phyloP scores from a whole-genome alignment of 2,888 invertebrate genomes.

The Siphonodentalium dalli region DNA sequence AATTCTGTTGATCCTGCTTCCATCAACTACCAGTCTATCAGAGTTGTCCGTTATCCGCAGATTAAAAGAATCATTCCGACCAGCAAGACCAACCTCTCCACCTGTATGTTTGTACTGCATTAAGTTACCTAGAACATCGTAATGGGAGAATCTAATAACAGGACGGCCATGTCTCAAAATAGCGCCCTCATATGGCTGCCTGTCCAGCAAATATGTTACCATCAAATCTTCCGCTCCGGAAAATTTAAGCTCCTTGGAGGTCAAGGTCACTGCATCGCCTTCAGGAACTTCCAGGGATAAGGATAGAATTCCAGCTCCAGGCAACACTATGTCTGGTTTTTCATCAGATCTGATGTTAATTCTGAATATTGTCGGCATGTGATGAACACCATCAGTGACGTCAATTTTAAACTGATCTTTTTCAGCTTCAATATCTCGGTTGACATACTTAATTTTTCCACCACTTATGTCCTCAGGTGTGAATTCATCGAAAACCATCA shows the following conservation, averaged over 20 bases:
- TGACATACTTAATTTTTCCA: slow-evolving; percentile 53
- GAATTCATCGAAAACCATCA: slow-evolving; percentile 54
- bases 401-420: slow-evolving; percentile 58
- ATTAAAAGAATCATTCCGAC: slow-evolving; percentile 50
- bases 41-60: slow-evolving; percentile 52
- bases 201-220: slow-evolving; percentile 50
- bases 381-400: slow-evolving; percentile 63
- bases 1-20: slow-evolving; percentile 47
- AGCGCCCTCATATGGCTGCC: slow-evolving; percentile 47
- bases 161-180: slow-evolving; percentile 41
- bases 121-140: slow-evolving; percentile 44
- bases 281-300: slow-evolving; percentile 51
- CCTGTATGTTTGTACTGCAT: slow-evolving; percentile 58
- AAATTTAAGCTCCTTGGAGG: slow-evolving; percentile 43
- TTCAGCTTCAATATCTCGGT: slow-evolving; percentile 44
- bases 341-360: slow-evolving; percentile 55
- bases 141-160: slow-evolving; percentile 56
- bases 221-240: slow-evolving; percentile 54
- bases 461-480: slow-evolving; percentile 46
- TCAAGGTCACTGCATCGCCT: slow-evolving; percentile 40
- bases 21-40: slow-evolving; percentile 45
- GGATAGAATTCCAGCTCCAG: slow-evolving; percentile 39
- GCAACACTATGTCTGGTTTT: slow-evolving; percentile 40
- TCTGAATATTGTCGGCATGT: slow-evolving; percentile 53
- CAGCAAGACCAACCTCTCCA: slow-evolving; percentile 53